Conservation (phyloP, 2,797 vertebrate species). For the Pelobates cultripes region DNA sequence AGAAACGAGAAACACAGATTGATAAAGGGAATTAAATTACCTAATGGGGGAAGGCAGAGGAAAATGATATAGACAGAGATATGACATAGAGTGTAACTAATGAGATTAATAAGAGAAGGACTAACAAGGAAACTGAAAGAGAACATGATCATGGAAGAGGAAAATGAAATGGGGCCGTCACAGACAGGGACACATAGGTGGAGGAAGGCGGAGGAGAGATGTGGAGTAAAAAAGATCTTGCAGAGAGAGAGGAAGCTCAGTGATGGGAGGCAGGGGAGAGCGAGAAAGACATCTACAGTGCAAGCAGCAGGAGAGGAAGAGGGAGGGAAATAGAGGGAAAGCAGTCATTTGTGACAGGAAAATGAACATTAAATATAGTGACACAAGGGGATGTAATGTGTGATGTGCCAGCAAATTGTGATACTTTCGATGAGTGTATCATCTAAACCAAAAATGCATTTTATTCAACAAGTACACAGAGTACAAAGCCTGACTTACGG, state of each 20-base stretch:
- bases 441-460: conserved; percentile 4
- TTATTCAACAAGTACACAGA: conserved; percentile 2
- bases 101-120: too few relatives aligned
- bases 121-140: neutral
- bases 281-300: neutral
- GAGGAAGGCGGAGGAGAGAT: neutral
- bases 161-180: neutral
- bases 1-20: too few relatives aligned
- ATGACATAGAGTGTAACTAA: neutral
- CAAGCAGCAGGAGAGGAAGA: neutral
- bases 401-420: conserved; percentile 18
- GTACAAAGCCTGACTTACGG: neutral
- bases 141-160: neutral
- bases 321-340: conserved; percentile 8
- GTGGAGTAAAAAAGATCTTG: neutral
- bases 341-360: conserved; percentile 28
- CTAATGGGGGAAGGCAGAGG: neutral
- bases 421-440: conserved; percentile 10
- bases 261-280: neutral
- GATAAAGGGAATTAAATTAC: neutral
- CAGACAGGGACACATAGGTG: neutral
- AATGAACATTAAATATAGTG: conserved; percentile 34
- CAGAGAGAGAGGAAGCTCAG: neutral
- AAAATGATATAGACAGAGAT: neutral
- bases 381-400: neutral